Base-by-base conservation (phyloP, 2,113 vertebrate species). In the Pteronura brasiliensis region DNA sequence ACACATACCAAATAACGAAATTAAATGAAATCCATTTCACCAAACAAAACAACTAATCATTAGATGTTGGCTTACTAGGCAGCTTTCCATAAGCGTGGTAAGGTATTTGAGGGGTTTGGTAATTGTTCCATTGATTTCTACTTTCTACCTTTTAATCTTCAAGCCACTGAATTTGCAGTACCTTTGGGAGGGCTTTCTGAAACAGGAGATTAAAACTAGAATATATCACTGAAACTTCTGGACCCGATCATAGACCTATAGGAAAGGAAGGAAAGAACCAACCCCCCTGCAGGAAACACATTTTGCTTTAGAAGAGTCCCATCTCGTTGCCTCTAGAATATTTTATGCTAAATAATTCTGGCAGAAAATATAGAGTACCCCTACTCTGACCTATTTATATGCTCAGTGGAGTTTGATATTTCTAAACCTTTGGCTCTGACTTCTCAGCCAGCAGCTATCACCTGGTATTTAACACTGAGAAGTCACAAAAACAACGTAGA, bases 21-120 rank as follows among this genome's bases (percentile, higher is more conserved):
- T 96, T 86, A 90, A 95, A 63, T 76, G n/a, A 95, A 85, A 79
- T 39, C 80, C 69, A 57, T 23, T 91, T 88, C 49, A 74, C 74
- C 83, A 39, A 94, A 63, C 8, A 49, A 91, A 82, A 71, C 52
- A 72, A 31, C 13, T 29, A 4, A 44, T 77, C 81, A 25, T 25
- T 59, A 83, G 42, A 63, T 49, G 47, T 1, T 72, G 4, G 36
- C 47, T 90, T 82, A 77, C 25, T 36, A 57, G 52, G 9, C 34
- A 94, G 36, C 80, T 90, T 85, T 69, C 11, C 6, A 10, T 20
- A 59, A 36, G 18, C 42, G 15, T 20, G 7, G 7, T n/a, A 29
- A 42, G 44, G 7, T 83, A 17, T 67, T 25, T 69, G 39, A 59
- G 81, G 72, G 10, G n/a, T 23, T 80, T 67, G 72, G 17, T 21